phyloP scores from a whole-genome alignment of 1,140 invertebrate species.

The Piezodorus guildinii region DNA sequence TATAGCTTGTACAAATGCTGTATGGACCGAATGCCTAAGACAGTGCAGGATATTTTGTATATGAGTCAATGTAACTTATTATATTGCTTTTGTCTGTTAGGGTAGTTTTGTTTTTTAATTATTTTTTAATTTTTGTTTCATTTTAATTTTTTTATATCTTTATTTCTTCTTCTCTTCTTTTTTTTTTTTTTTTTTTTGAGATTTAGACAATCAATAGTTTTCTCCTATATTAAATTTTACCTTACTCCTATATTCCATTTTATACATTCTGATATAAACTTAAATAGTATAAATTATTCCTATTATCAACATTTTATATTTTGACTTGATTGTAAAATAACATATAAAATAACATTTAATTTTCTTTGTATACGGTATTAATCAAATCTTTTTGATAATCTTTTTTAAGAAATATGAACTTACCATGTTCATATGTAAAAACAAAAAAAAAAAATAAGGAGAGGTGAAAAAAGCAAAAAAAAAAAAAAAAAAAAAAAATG shows the following conservation, averaged over 20 bases:
- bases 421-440: neutral
- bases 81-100: neutral
- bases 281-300: neutral
- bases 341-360: neutral
- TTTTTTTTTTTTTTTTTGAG: neutral
- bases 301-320: neutral
- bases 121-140: neutral
- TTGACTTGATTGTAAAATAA: neutral
- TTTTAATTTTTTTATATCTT: neutral
- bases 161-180: neutral
- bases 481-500: neutral
- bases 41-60: slow-evolving; percentile 14
- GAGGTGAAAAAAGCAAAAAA: neutral
- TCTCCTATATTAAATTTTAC: neutral
- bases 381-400: neutral
- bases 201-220: neutral
- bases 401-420: neutral
- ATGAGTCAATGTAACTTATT: slow-evolving; percentile 12
- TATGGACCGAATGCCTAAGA: slow-evolving; percentile 9
- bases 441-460: neutral
- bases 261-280: neutral
- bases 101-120: neutral
- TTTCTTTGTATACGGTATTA: slow-evolving; percentile 5
- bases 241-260: neutral
- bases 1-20: slow-evolving; percentile 23